Evolutionary conservation across 1,140 invertebrate species (phyloP), one percentile per base, ranked within the genome.

Genomic region (Rhysida immarginata): DNA sequence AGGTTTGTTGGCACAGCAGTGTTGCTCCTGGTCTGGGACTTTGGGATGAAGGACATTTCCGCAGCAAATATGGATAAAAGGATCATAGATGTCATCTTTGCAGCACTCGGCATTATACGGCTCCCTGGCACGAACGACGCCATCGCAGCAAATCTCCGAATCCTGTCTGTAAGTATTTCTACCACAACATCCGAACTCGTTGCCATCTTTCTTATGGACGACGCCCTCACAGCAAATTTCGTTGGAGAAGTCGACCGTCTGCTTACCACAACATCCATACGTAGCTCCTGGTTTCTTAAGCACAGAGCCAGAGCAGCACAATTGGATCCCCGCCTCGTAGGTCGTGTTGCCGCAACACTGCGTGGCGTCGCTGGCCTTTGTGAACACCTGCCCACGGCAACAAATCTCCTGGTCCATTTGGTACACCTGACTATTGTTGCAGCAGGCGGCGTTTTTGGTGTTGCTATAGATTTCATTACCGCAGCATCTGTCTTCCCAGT

Each of bases 201-300:
- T 25, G 3, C 11, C 23, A 24, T 5, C 13, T 13, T 51, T 25
- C 20, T 25, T 11, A 20, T 51, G 49, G 21, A 51, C 20, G 2
- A 27, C 26, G 13, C 24, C 49, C 26, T 51, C 49, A 25, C 49
- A 51, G 26, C 49, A 51, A 5, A 51, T 51, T 51, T 51, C 24
- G 13, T 11, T 51, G 21, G 26, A 8, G 21, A 11, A 25, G 8
- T 51, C 49, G 26, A 51, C 24, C 24, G 24, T 13, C 14, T 8
- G 24, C 24, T 51, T 27, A 5, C 49, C 49, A 51, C 49, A 51
- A 51, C 49, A 51, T 8, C 24, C 26, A 25, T 13, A 51, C 3
- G 5, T 3, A 8, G 26, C 8, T n/a, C 11, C 26, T 27, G 49
- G 49, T 8, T 51, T 51, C 14, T 24, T 5, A 13, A 51, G 5